Evolutionary conservation across 2,113 vertebrate species (phyloP), one percentile per base, ranked within the genome.

Genomic region (Prionailurus viverrinus): DNA sequence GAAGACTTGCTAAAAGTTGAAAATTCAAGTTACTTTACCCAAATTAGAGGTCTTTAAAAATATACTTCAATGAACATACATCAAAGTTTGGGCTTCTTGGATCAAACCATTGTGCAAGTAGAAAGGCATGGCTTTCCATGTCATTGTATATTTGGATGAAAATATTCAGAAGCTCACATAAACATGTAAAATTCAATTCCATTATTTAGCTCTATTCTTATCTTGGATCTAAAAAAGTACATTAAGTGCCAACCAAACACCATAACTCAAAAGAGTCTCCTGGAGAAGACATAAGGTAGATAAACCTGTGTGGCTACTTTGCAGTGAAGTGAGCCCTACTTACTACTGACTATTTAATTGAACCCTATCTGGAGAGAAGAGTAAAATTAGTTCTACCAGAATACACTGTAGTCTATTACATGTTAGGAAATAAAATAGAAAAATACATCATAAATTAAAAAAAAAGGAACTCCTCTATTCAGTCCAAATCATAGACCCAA

Each of bases 41-140:
- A 95, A 90, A 84, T 79, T 69, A 95, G 15, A 91, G 25, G 73
- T 25, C 25, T 81, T 87, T 61, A 76, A 87, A 91, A 80, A 69
- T 53, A 13, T 31, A 82, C 69, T 74, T 81, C 15, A 81, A 36
- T 71, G 16, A 83, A 58, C 76, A 18, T 23, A n/a, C 3, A n/a
- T 69, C 10, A 83, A 58, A 36, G 1, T 36, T n/a, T 63, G 18
- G 25, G 39, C 15, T 97, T 88, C 65, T 12, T 51, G 31, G n/a
- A 58, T 66, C 53, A 80, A 14, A 65, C 7, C 27, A 21, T 29
- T 8, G 2, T 80, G 6, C 33, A 91, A 88, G 5, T 48, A 58
- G 58, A 55, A 86, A 66, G n/a, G 5, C 21, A 65, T 6, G 84
- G 3, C 9, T 51, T 16, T 1, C 6, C 9, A 41, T 89, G 33